Evolutionary conservation across 2,797 vertebrate species (phyloP).

Genomic region (Erethizon dorsatum): DNA sequence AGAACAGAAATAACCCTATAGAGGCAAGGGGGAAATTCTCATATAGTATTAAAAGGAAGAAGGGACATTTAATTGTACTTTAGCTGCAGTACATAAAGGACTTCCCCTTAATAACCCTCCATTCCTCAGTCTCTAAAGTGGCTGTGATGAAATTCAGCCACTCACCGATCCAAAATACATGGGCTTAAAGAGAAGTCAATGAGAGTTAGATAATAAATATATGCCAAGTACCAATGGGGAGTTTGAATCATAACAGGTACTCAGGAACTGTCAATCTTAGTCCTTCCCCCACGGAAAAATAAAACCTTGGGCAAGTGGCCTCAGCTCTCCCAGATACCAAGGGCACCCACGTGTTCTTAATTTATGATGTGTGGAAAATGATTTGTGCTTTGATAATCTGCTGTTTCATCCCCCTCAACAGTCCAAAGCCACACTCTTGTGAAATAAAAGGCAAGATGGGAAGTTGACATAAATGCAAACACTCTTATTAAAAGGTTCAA

Average conservation of each 20-base stretch:
- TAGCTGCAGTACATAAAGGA: not conserved
- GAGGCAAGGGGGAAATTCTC: not conserved
- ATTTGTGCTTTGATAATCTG: constrained; percentile 15
- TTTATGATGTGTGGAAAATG: not conserved
- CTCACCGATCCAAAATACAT: not conserved
- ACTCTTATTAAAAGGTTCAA: constrained; percentile 40
- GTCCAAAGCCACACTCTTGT: not conserved
- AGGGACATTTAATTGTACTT: not conserved
- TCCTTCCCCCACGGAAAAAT: not conserved
- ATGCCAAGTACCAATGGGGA: not conserved
- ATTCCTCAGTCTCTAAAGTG: constrained; percentile 31
- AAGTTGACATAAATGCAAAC: constrained; percentile 11
- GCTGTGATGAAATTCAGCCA: not conserved
- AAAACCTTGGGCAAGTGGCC: not conserved
- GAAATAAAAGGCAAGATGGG: constrained; percentile 47
- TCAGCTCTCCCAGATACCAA: not conserved
- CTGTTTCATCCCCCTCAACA: not conserved
- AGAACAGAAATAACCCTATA: not conserved
- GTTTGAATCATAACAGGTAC: not conserved
- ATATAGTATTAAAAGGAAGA: not conserved
- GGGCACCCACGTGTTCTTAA: not conserved
- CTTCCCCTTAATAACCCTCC: not conserved
- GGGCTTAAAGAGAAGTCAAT: constrained; percentile 7
- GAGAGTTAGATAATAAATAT: not conserved
- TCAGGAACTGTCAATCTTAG: not conserved